Percentiles rank a stretch among this genome's conserved stretches.
phyloP scores from a whole-genome alignment of 2,113 vertebrate genomes.

The Saguinus imperator region DNA sequence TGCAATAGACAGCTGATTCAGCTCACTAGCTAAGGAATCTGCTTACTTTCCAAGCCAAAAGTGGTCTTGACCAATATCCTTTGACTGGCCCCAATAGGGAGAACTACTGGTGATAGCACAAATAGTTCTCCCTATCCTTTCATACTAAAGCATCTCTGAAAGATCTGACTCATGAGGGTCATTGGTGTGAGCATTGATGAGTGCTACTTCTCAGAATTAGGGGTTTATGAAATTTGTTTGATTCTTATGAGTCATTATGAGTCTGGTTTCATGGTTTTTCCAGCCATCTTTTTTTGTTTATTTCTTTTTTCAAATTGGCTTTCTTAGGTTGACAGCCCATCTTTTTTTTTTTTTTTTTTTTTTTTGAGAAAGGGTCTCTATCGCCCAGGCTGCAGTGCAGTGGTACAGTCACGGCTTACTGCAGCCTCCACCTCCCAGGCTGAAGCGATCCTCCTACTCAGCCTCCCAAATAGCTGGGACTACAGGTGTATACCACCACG shows the following conservation, averaged over 20 bases:
- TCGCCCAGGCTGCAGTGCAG: no score
- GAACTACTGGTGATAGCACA: neutral
- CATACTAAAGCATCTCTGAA: neutral
- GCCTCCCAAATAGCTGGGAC: no score
- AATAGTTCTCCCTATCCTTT: neutral
- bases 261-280: neutral
- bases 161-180: neutral
- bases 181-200: neutral
- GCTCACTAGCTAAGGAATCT: neutral
- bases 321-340: no score
- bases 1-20: neutral
- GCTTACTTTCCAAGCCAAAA: neutral
- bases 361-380: no score
- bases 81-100: neutral
- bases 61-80: neutral
- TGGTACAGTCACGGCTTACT: no score
- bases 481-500: no score
- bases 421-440: no score
- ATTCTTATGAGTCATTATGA: neutral
- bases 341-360: no score
- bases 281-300: neutral
- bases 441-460: no score
- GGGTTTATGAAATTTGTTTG: neutral
- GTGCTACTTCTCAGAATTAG: neutral
- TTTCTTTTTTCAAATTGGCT: no score